Evolutionary conservation across 2,888 invertebrate genomes (phyloP).

Genomic region (Aspidiotus destructor): DNA sequence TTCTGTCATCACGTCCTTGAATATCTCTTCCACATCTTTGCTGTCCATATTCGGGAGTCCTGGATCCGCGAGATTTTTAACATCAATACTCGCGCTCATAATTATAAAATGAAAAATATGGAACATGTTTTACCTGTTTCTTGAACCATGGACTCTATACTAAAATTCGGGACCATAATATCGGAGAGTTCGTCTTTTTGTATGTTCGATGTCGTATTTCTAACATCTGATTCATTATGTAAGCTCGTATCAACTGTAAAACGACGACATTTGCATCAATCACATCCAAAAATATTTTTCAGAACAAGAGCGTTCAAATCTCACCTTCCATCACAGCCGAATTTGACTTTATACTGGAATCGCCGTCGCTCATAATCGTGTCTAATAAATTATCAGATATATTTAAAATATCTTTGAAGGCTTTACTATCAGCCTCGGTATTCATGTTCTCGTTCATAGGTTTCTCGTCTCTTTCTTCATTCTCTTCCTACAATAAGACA

Average conservation of each 20-base stretch:
- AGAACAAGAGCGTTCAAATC: conserved; percentile 2
- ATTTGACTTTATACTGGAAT: conserved; percentile 40
- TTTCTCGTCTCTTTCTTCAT: conserved; percentile 41
- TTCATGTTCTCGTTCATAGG: conserved; percentile 38
- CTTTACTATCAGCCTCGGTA: conserved; percentile 51
- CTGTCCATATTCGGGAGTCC: conserved; percentile 75
- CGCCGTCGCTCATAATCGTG: conserved; percentile 56
- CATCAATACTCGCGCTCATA: no score
- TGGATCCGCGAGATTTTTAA: conserved; percentile 30
- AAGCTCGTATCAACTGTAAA: conserved; percentile 14
- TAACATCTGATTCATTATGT: conserved; percentile 22
- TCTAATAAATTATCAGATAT: conserved; percentile 56
- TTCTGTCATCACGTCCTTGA: conserved; percentile 79
- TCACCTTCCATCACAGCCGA: conserved; percentile 35
- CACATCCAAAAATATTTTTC: neutral
- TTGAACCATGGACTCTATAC: conserved; percentile 62
- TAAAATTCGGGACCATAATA: conserved; percentile 59
- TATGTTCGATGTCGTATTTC: conserved; percentile 8
- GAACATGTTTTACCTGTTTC: conserved; percentile 45
- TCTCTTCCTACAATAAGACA: conserved; percentile 34
- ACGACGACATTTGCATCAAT: neutral
- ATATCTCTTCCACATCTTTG: conserved; percentile 83
- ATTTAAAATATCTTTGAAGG: conserved; percentile 56
- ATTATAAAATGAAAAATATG: no score
- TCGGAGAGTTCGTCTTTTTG: conserved; percentile 57